phyloP scores from a whole-genome alignment of 2,888 invertebrate genomes.

The Lepidocyrtoides sp. region DNA sequence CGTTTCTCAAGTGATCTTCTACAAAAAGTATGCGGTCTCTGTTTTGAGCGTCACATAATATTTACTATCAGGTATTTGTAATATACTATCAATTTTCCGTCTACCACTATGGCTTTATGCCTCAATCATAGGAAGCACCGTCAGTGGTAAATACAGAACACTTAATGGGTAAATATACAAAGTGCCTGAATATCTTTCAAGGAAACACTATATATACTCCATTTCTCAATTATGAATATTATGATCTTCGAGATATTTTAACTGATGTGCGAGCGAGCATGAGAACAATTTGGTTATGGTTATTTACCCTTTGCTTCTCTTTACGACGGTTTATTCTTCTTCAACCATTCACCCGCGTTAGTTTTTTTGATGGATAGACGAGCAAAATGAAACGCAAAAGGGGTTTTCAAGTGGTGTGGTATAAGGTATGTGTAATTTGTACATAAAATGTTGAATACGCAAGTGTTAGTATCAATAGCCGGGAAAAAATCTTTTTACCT shows the following conservation, averaged over 20 bases:
- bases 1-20: slow-evolving; percentile 52
- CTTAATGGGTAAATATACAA: slow-evolving; percentile 20
- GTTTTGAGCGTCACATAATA: neutral
- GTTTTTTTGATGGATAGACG: slow-evolving; percentile 64
- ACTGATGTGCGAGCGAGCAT: slow-evolving; percentile 70
- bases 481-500: slow-evolving; percentile 53
- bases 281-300: slow-evolving; percentile 75
- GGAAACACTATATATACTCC: slow-evolving; percentile 50
- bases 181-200: slow-evolving; percentile 32
- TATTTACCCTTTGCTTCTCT: slow-evolving; percentile 75
- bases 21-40: slow-evolving; percentile 25
- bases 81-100: neutral
- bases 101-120: neutral
- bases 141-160: too few species aligned
- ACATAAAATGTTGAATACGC: neutral
- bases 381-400: slow-evolving; percentile 62
- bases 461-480: slow-evolving; percentile 53
- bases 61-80: too few species aligned
- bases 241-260: slow-evolving; percentile 52
- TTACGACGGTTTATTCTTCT: slow-evolving; percentile 56
- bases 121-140: too few species aligned
- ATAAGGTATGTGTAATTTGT: neutral
- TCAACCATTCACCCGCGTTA: slow-evolving; percentile 39
- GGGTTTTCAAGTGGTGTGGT: slow-evolving; percentile 49
- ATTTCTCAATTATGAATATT: slow-evolving; percentile 68